Percentiles rank a stretch among this genome's conserved stretches.
Conservation (phyloP, 2,888 invertebrate species). For the Lutraria lutraria region DNA sequence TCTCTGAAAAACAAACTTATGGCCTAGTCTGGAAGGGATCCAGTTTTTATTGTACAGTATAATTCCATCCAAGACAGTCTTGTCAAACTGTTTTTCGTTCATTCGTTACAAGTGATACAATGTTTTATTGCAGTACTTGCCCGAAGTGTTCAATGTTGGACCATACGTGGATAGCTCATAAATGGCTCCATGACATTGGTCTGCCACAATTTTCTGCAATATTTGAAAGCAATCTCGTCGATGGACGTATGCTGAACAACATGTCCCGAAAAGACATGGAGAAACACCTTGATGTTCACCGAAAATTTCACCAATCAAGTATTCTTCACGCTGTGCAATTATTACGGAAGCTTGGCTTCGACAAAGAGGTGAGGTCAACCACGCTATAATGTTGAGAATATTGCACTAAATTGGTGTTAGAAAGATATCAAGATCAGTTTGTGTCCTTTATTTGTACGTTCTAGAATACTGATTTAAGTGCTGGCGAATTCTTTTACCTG, state of each 20-base stretch:
- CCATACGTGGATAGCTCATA: constrained; percentile 97
- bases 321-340: constrained; percentile 97
- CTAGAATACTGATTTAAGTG: too few species aligned
- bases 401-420: too few species aligned
- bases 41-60: too few species aligned
- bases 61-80: too few species aligned
- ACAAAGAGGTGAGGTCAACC: constrained; percentile 87
- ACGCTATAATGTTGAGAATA: background rate
- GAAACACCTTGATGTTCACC: constrained; percentile 95
- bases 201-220: constrained; percentile 95
- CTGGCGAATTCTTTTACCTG: too few species aligned
- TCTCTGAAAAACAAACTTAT: too few species aligned
- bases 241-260: constrained; percentile 96
- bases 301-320: constrained; percentile 97
- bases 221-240: constrained; percentile 95
- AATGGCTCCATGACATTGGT: constrained; percentile 97
- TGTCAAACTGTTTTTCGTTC: too few species aligned
- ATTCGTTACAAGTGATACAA: too few species aligned
- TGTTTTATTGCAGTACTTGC: constrained; percentile 88
- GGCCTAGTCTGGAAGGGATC: too few species aligned
- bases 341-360: constrained; percentile 96
- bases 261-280: constrained; percentile 97
- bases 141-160: constrained; percentile 95
- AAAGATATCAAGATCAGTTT: too few species aligned
- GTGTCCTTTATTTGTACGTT: too few species aligned